Conservation (phyloP, 2,797 vertebrate species). For the Sebastes aleutianus region DNA sequence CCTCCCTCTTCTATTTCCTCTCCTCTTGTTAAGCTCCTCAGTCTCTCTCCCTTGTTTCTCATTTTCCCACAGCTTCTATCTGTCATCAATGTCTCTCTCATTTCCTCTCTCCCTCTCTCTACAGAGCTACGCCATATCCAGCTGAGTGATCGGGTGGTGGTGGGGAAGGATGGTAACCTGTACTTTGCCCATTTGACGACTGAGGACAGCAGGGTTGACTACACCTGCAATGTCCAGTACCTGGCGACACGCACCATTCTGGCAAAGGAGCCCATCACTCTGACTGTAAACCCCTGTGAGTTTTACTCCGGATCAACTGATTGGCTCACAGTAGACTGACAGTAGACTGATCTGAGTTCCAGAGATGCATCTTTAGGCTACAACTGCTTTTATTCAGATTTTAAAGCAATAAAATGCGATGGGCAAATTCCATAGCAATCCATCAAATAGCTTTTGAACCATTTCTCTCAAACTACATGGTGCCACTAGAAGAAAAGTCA, state of each 20-base stretch:
- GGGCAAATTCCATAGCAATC: not conserved
- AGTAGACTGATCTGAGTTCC: not conserved
- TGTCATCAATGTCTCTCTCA: not conserved
- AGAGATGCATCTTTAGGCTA: not conserved
- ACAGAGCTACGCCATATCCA: conserved; percentile 85
- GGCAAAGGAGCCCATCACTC: conserved; percentile 88
- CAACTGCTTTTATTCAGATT: not conserved
- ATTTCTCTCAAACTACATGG: not conserved
- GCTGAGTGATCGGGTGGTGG: conserved; percentile 86
- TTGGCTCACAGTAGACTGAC: not conserved
- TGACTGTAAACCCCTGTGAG: conserved; percentile 87
- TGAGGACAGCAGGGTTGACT: conserved; percentile 86
- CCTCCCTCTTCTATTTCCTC: not conserved
- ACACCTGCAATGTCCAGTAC: conserved; percentile 93
- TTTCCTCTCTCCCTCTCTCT: conserved; percentile 1
- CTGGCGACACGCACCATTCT: conserved; percentile 88
- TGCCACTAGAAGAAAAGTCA: not conserved
- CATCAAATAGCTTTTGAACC: not conserved
- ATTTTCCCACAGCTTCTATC: not conserved
- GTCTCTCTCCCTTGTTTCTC: not conserved
- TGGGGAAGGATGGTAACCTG: conserved; percentile 90
- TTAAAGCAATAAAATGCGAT: not conserved
- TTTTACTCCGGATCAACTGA: conserved; percentile 32
- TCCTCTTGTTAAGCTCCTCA: not conserved
- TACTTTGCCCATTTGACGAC: conserved; percentile 88